Evolutionary conservation across 2,888 invertebrate genomes (phyloP).

Genomic region (Agriopis marginaria): DNA sequence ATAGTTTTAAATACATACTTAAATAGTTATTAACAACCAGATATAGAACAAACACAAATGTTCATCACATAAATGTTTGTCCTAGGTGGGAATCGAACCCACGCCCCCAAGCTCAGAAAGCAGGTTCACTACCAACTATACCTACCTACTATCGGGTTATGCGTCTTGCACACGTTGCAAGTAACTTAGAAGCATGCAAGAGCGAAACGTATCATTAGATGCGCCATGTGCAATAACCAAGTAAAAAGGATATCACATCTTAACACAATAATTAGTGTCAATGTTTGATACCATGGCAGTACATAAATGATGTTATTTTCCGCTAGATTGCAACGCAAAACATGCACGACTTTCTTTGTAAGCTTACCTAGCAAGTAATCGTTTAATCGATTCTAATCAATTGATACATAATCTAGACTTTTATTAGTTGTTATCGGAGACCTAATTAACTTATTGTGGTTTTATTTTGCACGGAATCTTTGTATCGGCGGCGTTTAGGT

Average conservation of each 20-base stretch:
- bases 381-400: slow-evolving; percentile 22
- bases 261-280: neutral
- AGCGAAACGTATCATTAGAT: too few species aligned
- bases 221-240: too few species aligned
- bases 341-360: slow-evolving; percentile 16
- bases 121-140: too few species aligned
- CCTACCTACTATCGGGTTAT: too few species aligned
- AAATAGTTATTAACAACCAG: too few species aligned
- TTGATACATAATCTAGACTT: slow-evolving; percentile 28
- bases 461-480: slow-evolving; percentile 14
- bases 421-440: slow-evolving; percentile 27
- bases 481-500: neutral
- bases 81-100: too few species aligned
- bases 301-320: neutral
- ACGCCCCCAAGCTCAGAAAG: too few species aligned
- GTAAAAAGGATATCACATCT: neutral
- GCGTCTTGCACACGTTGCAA: too few species aligned
- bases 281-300: neutral
- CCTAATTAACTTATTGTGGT: slow-evolving; percentile 26
- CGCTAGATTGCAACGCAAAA: slow-evolving; percentile 16
- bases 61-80: too few species aligned
- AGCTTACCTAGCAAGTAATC: slow-evolving; percentile 5
- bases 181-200: too few species aligned
- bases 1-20: too few species aligned
- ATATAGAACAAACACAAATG: too few species aligned